Conservation (phyloP, 92 coral and sea anemone genomes). For the Chrysogorgia sp. region DNA sequence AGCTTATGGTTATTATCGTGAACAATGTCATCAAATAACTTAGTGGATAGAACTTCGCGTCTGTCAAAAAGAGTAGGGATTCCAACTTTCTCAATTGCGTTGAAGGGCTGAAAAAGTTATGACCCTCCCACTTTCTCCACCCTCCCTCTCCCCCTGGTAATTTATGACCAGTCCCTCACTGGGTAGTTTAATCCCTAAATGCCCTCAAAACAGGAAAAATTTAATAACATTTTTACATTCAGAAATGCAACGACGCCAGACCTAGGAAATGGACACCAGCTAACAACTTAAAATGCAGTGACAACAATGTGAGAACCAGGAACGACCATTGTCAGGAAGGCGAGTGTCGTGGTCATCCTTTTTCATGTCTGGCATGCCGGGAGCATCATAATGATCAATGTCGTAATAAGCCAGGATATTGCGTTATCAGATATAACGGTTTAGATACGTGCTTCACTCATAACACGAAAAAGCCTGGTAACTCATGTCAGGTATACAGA, state of each 20-base stretch:
- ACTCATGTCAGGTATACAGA: conserved; percentile 74
- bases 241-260: not conserved
- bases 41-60: too few relatives aligned
- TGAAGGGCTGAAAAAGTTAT: too few relatives aligned
- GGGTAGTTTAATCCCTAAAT: too few relatives aligned
- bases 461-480: conserved; percentile 56
- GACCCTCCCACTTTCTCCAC: too few relatives aligned
- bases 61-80: too few relatives aligned
- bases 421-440: conserved; percentile 33
- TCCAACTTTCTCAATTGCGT: too few relatives aligned
- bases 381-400: conserved; percentile 66
- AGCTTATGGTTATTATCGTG: too few relatives aligned
- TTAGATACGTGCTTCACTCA: conserved; percentile 58
- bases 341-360: conserved; percentile 67
- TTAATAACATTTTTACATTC: not conserved
- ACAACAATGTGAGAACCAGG: conserved; percentile 63
- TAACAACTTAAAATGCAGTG: conserved; percentile 45
- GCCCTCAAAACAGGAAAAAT: too few relatives aligned
- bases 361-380: conserved; percentile 69
- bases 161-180: too few relatives aligned
- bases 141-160: too few relatives aligned
- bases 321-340: conserved; percentile 63
- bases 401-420: conserved; percentile 63
- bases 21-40: too few relatives aligned
- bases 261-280: not conserved